Base-by-base conservation (phyloP, 2,888 invertebrate genomes). In the Lithophane leautieri region DNA sequence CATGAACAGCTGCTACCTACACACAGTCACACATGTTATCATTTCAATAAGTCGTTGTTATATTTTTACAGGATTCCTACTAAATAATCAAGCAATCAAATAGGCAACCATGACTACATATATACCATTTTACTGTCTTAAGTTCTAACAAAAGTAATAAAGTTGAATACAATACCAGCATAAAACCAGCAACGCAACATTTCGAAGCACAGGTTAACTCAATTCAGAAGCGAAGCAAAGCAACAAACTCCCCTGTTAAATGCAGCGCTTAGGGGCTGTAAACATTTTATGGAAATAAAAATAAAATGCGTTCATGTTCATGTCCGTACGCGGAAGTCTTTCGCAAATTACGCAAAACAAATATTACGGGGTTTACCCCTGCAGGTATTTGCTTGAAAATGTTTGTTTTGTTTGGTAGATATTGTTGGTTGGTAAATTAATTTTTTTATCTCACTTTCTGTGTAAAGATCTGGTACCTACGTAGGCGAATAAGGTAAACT, bases 231-330 rank as follows among this genome's bases (percentile, higher is more conserved):
- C 61, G 16, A 66, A 54, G 62, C 16, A 44, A 44, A 28, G n/a
- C 8, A 54, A 47, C 54, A 63, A 54, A 74, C n/a, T 34, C 47
- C n/a, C 0, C 16, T 11, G 47, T 22, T n/a, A 65, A 72, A 73
- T 70, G 66, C 69, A 61, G 34, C 25, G 66, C 54, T 68, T 62
- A 44, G 25, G 42, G 22, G 50, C 25, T 28, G 73, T 44, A 68
- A 79, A 79, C 40, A 54, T 70, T 73, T 79, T 44, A 63, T 7
- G 4, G 8, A n/a, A 25, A 16, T 47, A 50, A 63, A 42, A 60
- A 72, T 47, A 58, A 52, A 68, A 52, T 71, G 62, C 16, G 44
- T 63, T 44, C n/a, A n/a, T 60, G 40, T 54, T 40, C n/a, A 22
- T 66, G 50, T 44, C 22, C 19, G 22, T 62, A 63, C 25, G 34